Evolutionary conservation across 64 coral and sea anemone species (phyloP), one percentile per base, ranked within the genome.

Genomic region (Stichodactyla helianthus): DNA sequence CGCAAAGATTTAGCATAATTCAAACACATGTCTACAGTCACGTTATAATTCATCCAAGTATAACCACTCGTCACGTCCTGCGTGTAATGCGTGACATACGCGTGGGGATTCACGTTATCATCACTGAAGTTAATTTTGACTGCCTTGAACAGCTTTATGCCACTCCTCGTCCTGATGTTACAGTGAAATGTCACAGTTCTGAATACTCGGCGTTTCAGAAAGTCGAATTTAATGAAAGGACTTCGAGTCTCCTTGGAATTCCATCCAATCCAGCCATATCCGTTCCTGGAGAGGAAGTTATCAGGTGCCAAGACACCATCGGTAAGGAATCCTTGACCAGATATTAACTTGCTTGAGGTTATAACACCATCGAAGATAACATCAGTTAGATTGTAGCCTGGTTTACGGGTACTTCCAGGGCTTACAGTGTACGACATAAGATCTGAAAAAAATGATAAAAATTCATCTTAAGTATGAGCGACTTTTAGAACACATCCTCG

Each of bases 21-120:
- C 79, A n/a, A 65, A 79, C 94, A 96, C 71, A 96, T 84, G 87
- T 93, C 80, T 7, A 96, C 79, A 27, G 94, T 90, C 5, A 87
- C 88, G 84, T 93, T 96, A 50, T 62, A 53, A 79, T 83, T 90
- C 4, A 16, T 65, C 80, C 86, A 93, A 74, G 55, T n/a, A 17
- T 86, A 65, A 22, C 85, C 90, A 81, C 78, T 88, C 1, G 79
- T 63, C 52, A 90, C 44, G 7, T 54, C 26, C 25, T 61, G 50
- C n/a, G 91, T 58, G 59, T 89, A 62, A 61, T 90, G 51, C 2
- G 51, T 59, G 17, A 93, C 11, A 59, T 59, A 16, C 4, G 19
- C 23, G 11, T 87, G n/a, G 85, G 82, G 89, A 15, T 82, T 51
- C 60, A 10, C 52, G 57, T 52, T 84, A 59, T 77, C 88, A 52